Percentiles rank a stretch among this genome's conserved stretches.
phyloP scores from a whole-genome alignment of 1,140 invertebrate species.

The Drosophila athabasca region DNA sequence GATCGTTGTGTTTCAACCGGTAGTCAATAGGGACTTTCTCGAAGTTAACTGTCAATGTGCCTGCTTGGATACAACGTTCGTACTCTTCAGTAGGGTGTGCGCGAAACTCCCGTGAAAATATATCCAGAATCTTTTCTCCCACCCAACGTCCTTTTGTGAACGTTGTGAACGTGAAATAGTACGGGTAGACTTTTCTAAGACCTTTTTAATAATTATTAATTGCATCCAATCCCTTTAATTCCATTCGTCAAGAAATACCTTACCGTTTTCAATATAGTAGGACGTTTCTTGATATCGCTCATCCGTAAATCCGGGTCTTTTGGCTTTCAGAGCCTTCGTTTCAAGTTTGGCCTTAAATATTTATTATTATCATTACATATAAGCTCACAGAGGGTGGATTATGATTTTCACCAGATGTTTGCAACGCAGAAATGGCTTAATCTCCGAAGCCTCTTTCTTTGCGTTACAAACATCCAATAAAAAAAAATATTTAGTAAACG shows the following conservation, averaged over 20 bases:
- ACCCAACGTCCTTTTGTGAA: slow-evolving; percentile 99
- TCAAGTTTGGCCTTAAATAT: slow-evolving; percentile 92
- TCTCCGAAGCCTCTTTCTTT: too few species aligned
- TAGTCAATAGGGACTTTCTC: slow-evolving; percentile 96
- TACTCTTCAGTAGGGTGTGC: slow-evolving; percentile 96
- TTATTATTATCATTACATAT: too few species aligned
- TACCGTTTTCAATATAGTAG: slow-evolving; percentile 98
- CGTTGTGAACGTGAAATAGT: slow-evolving; percentile 98
- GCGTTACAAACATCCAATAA: too few species aligned
- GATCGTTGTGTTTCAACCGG: slow-evolving; percentile 96
- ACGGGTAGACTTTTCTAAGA: slow-evolving; percentile 98
- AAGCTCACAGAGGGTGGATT: too few species aligned
- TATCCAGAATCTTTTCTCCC: slow-evolving; percentile 96
- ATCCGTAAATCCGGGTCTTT: slow-evolving; percentile 95
- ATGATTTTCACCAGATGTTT: background rate
- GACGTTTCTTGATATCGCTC: slow-evolving; percentile 91
- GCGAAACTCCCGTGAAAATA: slow-evolving; percentile 96
- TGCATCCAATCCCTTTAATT: background rate
- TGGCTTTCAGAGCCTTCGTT: slow-evolving; percentile 96
- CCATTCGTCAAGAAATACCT: slow-evolving; percentile 72
- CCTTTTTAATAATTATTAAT: slow-evolving; percentile 86
- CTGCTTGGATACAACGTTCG: slow-evolving; percentile 94
- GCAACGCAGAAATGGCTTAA: too few species aligned
- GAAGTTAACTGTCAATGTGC: slow-evolving; percentile 97
- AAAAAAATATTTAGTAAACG: slow-evolving; percentile 35